These are phyloP conservation scores for Perizoma affinitatum DNA, from an alignment of 2,888 invertebrate genomes.

Conservation along the genomic window DNA sequence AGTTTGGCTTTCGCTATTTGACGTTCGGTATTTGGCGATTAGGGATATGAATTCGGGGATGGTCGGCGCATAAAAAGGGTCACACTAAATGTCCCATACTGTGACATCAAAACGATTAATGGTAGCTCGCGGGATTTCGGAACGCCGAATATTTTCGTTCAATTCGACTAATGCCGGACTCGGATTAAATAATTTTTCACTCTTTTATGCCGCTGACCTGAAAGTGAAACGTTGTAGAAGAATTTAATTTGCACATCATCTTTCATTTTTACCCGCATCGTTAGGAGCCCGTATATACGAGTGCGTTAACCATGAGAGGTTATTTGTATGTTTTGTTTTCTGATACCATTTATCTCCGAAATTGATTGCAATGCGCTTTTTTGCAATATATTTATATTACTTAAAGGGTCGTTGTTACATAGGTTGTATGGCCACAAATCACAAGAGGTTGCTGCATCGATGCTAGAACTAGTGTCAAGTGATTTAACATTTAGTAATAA, in stretches of 20 bases:
- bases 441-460: no score
- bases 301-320: background rate
- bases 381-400: no score
- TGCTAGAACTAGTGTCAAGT: no score
- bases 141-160: conserved; percentile 74
- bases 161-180: conserved; percentile 68
- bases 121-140: conserved; percentile 67
- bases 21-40: conserved; percentile 67
- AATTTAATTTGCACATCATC: conserved; percentile 25
- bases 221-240: conserved; percentile 34
- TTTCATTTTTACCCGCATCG: conserved; percentile 4
- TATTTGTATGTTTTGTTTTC: no score
- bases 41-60: conserved; percentile 67
- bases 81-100: conserved; percentile 83
- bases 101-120: conserved; percentile 83
- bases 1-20: conserved; percentile 52
- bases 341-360: no score
- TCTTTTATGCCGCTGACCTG: conserved; percentile 46
- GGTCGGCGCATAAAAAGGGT: conserved; percentile 78
- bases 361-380: no score
- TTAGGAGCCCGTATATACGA: background rate
- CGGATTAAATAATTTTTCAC: conserved; percentile 62
- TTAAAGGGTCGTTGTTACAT: no score
- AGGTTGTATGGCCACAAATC: no score
- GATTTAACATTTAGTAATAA: no score